phyloP scores from a whole-genome alignment of 2,113 vertebrate species.

The Zosterops hypoxanthus region DNA sequence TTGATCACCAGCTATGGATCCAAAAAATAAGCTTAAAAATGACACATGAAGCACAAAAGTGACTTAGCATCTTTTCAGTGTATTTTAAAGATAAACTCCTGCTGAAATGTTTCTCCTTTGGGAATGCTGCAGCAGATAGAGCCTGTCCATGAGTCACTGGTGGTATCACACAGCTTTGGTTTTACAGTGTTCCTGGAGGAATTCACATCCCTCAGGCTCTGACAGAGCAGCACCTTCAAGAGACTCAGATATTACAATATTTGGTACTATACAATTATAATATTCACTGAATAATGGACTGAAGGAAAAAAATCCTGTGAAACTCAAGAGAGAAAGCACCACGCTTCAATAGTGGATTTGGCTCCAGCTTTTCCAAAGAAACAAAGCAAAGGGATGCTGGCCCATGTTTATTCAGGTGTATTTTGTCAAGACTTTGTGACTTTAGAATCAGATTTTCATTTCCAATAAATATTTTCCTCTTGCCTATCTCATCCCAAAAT shows the following conservation, averaged over 20 bases:
- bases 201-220: neutral
- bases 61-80: neutral
- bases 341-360: neutral
- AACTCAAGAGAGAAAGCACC: neutral
- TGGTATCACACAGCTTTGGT: neutral
- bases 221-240: neutral
- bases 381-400: neutral
- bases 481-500: neutral
- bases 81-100: neutral
- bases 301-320: neutral
- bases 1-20: accelerated
- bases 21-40: neutral
- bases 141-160: neutral
- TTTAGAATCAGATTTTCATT: neutral
- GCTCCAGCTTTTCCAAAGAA: neutral
- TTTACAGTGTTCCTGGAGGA: neutral
- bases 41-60: neutral
- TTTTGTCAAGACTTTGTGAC: neutral
- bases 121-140: neutral
- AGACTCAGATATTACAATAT: neutral
- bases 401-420: neutral
- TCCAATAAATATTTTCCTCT: neutral
- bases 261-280: neutral
- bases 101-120: neutral
- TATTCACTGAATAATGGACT: neutral